These are phyloP conservation scores for Cichladusa arquata DNA, from an alignment of 2,113 vertebrate species.

Conservation along the genomic window DNA sequence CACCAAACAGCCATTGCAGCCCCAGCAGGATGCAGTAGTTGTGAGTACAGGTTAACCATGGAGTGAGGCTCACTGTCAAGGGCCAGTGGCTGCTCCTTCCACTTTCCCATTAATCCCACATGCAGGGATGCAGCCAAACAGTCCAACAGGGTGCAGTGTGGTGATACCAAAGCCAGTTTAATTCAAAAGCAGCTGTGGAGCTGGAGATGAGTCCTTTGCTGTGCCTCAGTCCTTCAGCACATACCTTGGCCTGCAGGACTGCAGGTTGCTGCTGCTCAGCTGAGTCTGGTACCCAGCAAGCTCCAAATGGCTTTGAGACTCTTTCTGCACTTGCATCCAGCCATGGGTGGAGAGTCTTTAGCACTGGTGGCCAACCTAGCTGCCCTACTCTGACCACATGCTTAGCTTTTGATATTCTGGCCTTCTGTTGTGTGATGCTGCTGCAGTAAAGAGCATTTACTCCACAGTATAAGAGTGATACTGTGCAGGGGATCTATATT, in stretches of 20 bases:
- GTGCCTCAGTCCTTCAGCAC: not conserved
- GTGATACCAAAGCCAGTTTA: not conserved
- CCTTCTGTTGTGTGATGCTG: not conserved
- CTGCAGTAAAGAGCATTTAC: not conserved
- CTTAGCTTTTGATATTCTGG: not conserved
- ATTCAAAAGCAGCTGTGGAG: not conserved
- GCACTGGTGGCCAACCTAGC: not conserved
- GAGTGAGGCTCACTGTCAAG: not conserved
- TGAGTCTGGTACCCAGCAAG: not conserved
- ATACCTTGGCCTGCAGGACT: not conserved
- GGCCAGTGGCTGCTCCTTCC: not conserved
- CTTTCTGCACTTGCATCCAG: not conserved
- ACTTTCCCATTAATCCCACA: not conserved
- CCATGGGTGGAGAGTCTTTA: not conserved
- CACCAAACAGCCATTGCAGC: not conserved
- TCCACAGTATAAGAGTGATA: not conserved
- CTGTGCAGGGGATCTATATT: fast-evolving
- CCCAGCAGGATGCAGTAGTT: not conserved
- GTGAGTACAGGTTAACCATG: not conserved
- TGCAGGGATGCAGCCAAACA: not conserved
- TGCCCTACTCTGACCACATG: not conserved
- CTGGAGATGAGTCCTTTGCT: not conserved
- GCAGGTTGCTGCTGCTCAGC: not conserved
- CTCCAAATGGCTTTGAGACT: not conserved
- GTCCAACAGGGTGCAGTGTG: not conserved